Evolutionary conservation across 2,888 invertebrate genomes (phyloP).

Genomic region (Nomada ruficornis): DNA sequence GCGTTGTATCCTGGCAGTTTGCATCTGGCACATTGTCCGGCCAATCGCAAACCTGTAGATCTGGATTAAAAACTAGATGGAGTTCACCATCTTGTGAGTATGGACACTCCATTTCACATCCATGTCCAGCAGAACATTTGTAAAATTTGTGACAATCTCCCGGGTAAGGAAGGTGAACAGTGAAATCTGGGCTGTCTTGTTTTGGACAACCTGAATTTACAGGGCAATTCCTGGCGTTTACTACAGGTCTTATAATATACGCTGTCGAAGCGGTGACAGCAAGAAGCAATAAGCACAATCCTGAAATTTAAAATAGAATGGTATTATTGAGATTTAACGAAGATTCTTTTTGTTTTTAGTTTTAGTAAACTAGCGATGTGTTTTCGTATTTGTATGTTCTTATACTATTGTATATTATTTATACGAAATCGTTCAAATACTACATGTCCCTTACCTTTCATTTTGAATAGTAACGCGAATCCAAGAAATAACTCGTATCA

Average conservation of each 20-base stretch:
- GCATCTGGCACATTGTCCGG: constrained; percentile 30
- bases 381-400: not conserved
- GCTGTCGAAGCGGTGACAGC: not conserved
- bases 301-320: constrained; percentile 6
- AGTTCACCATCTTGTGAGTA: not conserved
- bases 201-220: not conserved
- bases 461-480: not conserved
- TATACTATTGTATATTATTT: no score
- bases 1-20: not conserved
- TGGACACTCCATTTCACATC: constrained; percentile 59
- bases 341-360: no score
- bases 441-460: constrained; percentile 27
- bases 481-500: not conserved
- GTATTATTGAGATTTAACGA: no score
- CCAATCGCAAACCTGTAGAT: constrained; percentile 71
- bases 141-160: constrained; percentile 17
- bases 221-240: not conserved
- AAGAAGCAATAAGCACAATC: not conserved
- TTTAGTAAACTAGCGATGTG: not conserved
- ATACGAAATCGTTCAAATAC: not conserved
- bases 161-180: not conserved
- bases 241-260: no score
- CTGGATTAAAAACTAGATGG: constrained; percentile 60
- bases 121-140: constrained; percentile 51
- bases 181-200: rapidly evolving